phyloP scores from a whole-genome alignment of 2,113 vertebrate species.

The Fregetta grallaria region DNA sequence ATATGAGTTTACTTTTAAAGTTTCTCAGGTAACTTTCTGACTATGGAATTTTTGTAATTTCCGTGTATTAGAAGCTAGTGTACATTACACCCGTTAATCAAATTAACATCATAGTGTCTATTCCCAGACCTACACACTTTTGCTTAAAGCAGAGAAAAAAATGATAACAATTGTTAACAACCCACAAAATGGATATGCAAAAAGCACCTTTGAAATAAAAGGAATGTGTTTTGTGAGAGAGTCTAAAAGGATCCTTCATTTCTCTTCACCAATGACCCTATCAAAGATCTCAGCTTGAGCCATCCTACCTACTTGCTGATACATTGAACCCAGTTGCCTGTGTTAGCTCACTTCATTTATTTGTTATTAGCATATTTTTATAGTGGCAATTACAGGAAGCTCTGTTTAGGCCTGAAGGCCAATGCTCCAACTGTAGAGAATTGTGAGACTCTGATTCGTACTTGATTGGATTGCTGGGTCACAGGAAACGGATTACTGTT shows the following conservation, averaged over 20 bases:
- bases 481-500: neutral
- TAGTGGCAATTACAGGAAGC: neutral
- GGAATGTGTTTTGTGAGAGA: neutral
- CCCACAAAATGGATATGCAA: neutral
- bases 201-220: neutral
- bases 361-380: neutral
- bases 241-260: neutral
- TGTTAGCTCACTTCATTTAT: neutral
- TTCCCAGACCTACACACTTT: neutral
- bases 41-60: neutral
- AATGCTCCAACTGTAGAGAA: neutral
- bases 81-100: neutral
- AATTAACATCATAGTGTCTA: neutral
- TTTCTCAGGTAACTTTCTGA: neutral
- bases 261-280: neutral
- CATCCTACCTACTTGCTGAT: neutral
- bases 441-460: neutral
- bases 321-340: neutral
- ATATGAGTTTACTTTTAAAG: neutral
- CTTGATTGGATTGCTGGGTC: conserved; percentile 1
- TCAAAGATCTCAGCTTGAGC: neutral
- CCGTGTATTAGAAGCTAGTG: neutral
- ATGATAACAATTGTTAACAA: neutral
- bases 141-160: neutral
- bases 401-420: neutral